These are phyloP conservation scores for Erebia ligea DNA, from an alignment of 2,888 invertebrate genomes.

Conservation along the genomic window DNA sequence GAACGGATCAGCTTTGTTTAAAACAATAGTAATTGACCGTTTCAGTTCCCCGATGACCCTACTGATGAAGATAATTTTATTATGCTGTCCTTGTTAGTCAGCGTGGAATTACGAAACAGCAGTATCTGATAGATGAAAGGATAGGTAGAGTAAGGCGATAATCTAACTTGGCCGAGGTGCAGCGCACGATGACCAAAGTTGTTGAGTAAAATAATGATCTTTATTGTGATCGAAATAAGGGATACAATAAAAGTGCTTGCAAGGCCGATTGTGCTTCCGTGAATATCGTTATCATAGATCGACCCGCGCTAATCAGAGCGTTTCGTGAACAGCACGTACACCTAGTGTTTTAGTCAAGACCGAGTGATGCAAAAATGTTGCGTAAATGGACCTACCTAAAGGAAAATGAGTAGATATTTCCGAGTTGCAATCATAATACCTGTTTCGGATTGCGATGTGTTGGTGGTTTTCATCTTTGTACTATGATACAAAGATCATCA, in stretches of 20 bases:
- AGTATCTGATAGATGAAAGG: conserved; percentile 49
- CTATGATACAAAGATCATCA: no score
- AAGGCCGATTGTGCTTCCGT: conserved; percentile 47
- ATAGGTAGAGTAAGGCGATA: conserved; percentile 42
- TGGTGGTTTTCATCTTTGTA: no score
- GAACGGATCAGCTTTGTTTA: conserved; percentile 20
- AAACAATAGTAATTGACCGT: conserved; percentile 32
- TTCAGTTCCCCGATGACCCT: conserved; percentile 36
- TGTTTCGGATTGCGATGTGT: no score
- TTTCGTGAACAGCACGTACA: conserved; percentile 48
- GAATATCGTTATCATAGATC: conserved; percentile 51
- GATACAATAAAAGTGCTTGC: conserved; percentile 21
- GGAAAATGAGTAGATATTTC: not conserved
- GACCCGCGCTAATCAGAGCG: conserved; percentile 57
- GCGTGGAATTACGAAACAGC: conserved; percentile 45
- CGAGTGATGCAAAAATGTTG: conserved; percentile 26
- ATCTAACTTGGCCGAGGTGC: conserved; percentile 38
- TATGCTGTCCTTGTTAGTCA: conserved; percentile 40
- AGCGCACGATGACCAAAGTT: conserved; percentile 15
- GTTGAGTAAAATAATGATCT: conserved; percentile 25
- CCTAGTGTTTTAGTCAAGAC: conserved; percentile 36
- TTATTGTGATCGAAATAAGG: conserved; percentile 29
- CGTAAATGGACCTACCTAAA: conserved; percentile 7
- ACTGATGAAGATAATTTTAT: conserved; percentile 37
- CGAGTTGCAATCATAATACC: not conserved